A percentile compares a stretch with the other conserved stretches of the same genome.
These are phyloP conservation scores for Propithecus deckenii DNA, from an alignment of 2,797 vertebrate genomes.

Conservation along the genomic window DNA sequence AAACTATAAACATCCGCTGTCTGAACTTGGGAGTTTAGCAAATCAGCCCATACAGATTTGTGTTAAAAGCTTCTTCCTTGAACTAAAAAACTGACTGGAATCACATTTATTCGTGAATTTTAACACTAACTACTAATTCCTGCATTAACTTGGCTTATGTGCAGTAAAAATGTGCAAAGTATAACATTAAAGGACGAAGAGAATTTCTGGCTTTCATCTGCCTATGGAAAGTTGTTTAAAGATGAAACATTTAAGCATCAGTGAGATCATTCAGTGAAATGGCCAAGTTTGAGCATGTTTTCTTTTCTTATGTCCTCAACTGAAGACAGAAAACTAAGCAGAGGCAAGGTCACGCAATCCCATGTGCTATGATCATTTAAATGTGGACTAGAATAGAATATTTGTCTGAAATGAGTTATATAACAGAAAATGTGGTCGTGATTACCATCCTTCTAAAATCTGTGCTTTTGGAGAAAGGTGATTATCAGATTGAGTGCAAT, in stretches of 20 bases:
- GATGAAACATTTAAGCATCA: background rate
- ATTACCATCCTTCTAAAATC: background rate
- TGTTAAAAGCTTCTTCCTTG: background rate
- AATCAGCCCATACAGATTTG: background rate
- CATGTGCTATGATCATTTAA: background rate
- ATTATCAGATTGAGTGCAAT: background rate
- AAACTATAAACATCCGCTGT: background rate
- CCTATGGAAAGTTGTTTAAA: background rate
- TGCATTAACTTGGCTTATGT: constrained; percentile 5
- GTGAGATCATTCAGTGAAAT: background rate
- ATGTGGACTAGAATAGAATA: background rate
- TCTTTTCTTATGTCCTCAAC: background rate
- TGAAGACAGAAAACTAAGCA: background rate
- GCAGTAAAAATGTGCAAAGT: background rate
- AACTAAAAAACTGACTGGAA: background rate
- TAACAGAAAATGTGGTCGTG: background rate
- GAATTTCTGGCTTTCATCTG: background rate
- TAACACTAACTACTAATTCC: background rate
- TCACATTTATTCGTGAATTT: constrained; percentile 16
- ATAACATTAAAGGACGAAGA: background rate
- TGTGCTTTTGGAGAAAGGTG: background rate
- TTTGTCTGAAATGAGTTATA: background rate
- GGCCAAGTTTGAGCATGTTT: background rate
- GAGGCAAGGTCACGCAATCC: background rate
- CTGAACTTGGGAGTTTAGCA: constrained; percentile 28